These are phyloP conservation scores for Numenius phaeopus DNA, from an alignment of 2,797 vertebrate species.

Conservation along the genomic window DNA sequence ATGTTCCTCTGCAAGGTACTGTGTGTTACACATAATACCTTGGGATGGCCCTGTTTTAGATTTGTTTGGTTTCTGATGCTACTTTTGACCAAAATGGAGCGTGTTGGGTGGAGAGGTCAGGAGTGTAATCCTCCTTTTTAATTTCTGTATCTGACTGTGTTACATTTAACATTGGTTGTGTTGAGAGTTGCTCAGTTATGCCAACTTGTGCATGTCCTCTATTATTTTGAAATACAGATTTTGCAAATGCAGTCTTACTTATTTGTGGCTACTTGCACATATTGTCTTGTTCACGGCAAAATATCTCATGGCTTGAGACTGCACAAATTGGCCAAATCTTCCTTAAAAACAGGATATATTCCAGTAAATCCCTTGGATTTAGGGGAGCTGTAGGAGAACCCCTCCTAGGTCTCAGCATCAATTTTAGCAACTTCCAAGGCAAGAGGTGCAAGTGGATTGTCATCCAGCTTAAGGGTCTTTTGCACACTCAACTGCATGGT, in stretches of 20 bases:
- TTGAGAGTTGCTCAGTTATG: not conserved
- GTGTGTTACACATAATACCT: not conserved
- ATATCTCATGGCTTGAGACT: not conserved
- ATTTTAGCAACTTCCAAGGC: not conserved
- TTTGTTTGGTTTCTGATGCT: not conserved
- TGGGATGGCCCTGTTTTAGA: not conserved
- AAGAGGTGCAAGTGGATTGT: not conserved
- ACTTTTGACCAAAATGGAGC: not conserved
- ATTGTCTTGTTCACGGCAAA: not conserved
- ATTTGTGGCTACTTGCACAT: not conserved
- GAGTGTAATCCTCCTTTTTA: not conserved
- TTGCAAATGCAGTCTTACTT: not conserved
- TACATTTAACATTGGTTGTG: not conserved
- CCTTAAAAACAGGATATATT: not conserved
- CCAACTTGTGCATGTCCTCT: not conserved
- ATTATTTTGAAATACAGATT: not conserved
- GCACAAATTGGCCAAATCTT: not conserved
- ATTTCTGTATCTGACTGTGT: not conserved
- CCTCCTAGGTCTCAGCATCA: not conserved
- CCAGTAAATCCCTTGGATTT: not conserved
- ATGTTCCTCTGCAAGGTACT: constrained; percentile 96
- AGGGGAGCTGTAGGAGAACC: not conserved
- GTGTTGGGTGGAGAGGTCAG: not conserved
- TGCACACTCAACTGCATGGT: not conserved
- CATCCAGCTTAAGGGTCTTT: not conserved